Percentiles rank a stretch among this genome's conserved stretches.
These are phyloP conservation scores for Acanthosepion pharaonis DNA, from an alignment of 2,888 invertebrate genomes.

Conservation along the genomic window DNA sequence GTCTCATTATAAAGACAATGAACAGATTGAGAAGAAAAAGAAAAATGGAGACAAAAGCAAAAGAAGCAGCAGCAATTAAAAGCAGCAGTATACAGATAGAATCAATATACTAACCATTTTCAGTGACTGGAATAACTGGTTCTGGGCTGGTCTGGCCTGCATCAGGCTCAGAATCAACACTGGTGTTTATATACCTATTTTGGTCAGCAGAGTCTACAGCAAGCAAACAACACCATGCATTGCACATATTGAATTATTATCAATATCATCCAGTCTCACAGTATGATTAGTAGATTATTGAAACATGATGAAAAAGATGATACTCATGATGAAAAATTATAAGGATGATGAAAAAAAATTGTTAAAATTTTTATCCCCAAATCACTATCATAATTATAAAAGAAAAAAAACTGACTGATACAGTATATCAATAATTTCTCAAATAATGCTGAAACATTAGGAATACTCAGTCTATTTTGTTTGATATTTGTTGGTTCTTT, in stretches of 20 bases:
- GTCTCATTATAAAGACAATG: background rate
- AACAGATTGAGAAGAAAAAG: background rate
- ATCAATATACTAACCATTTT: slow-evolving; percentile 4
- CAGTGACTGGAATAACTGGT: background rate
- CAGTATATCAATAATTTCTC: no score
- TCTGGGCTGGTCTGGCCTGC: background rate
- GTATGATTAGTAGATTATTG: background rate
- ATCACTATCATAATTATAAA: no score
- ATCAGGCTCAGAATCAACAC: slow-evolving; percentile 8
- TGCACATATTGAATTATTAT: slow-evolving; percentile 1
- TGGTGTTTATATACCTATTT: background rate
- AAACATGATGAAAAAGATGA: background rate
- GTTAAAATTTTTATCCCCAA: no score
- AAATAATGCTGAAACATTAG: no score
- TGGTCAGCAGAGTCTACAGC: slow-evolving; percentile 36
- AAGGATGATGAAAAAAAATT: background rate
- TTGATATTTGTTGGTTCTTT: no score
- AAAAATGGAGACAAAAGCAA: background rate
- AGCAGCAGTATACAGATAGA: background rate
- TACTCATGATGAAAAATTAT: no score
- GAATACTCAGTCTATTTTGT: no score
- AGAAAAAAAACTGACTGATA: no score
- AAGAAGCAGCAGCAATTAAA: background rate
- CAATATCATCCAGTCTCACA: background rate
- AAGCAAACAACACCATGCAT: slow-evolving; percentile 40